Evolutionary conservation across 2,797 vertebrate genomes (phyloP).

Genomic region (Sarcophilus harrisii): DNA sequence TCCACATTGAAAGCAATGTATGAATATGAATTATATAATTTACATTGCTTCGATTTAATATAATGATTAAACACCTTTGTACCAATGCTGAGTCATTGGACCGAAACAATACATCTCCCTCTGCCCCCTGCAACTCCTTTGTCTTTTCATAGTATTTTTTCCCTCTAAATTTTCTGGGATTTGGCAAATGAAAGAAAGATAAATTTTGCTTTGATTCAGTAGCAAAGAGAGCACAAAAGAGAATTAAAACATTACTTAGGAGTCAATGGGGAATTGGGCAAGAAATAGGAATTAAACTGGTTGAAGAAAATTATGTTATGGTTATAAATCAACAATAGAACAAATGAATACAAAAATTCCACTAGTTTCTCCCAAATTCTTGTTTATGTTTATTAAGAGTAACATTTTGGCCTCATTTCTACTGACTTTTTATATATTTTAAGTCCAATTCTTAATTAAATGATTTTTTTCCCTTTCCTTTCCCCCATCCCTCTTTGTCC

Average conservation of each 20-base stretch:
- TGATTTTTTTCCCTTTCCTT: not conserved
- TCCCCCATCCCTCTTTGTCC: not conserved
- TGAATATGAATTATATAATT: constrained; percentile 74
- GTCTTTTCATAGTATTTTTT: constrained; percentile 72
- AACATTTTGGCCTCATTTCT: constrained; percentile 19
- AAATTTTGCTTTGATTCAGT: constrained; percentile 81
- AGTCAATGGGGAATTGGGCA: constrained; percentile 70
- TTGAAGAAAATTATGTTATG: constrained; percentile 75
- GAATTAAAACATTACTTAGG: constrained; percentile 76
- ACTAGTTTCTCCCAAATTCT: constrained; percentile 70
- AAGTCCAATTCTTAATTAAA: constrained; percentile 26
- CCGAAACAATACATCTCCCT: constrained; percentile 80
- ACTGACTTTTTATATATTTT: not conserved
- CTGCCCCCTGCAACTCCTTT: constrained; percentile 58
- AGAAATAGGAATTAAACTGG: constrained; percentile 76
- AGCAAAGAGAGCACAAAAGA: constrained; percentile 55
- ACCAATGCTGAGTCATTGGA: constrained; percentile 73
- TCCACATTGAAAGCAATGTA: constrained; percentile 61
- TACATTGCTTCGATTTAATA: constrained; percentile 78
- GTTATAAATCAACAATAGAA: constrained; percentile 73
- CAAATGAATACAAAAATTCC: constrained; percentile 66
- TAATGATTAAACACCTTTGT: constrained; percentile 78
- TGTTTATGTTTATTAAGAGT: constrained; percentile 74
- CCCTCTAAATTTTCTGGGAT: constrained; percentile 65
- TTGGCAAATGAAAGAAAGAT: constrained; percentile 77